phyloP scores from a whole-genome alignment of 2,888 invertebrate genomes.

The Drosophila neoperkinsi region DNA sequence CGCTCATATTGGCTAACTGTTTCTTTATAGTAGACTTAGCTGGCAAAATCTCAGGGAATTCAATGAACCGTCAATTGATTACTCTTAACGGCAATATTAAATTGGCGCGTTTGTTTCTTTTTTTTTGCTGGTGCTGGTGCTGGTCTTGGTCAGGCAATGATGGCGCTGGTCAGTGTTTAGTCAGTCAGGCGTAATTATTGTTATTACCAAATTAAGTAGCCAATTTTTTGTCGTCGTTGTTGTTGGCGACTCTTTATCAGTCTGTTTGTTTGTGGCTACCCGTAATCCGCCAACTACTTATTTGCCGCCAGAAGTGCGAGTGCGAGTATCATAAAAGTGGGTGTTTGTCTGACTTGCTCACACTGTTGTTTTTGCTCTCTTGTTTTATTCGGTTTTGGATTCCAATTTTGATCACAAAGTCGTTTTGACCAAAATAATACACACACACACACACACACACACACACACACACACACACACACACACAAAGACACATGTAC shows the following conservation, averaged over 20 bases:
- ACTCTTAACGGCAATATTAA: conserved; percentile 56
- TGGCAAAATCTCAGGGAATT: conserved; percentile 48
- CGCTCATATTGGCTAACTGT: conserved; percentile 22
- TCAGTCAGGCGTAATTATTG: conserved; percentile 80
- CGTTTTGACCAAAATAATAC: conserved; percentile 73
- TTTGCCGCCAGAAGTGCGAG: conserved; percentile 47
- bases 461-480: background rate
- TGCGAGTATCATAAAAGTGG: conserved; percentile 63
- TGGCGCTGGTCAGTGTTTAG: conserved; percentile 75
- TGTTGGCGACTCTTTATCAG: conserved; percentile 63
- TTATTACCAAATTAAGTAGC: conserved; percentile 80
- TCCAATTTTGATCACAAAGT: conserved; percentile 76
- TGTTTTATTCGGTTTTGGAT: conserved; percentile 59
- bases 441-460: conserved; percentile 21
- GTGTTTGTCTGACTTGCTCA: conserved; percentile 69
- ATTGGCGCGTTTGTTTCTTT: conserved; percentile 36
- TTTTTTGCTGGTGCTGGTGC: background rate
- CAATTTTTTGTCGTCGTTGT: conserved; percentile 65
- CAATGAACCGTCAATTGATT: conserved; percentile 59
- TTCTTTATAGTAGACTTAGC: conserved; percentile 17
- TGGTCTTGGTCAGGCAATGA: conserved; percentile 40
- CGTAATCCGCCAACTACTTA: conserved; percentile 72
- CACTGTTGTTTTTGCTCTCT: conserved; percentile 38
- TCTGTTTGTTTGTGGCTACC: conserved; percentile 24
- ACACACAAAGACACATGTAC: conserved; percentile 9